These are phyloP conservation scores for Calidris pugnax DNA, from an alignment of 2,113 vertebrate species.

Conservation along the genomic window DNA sequence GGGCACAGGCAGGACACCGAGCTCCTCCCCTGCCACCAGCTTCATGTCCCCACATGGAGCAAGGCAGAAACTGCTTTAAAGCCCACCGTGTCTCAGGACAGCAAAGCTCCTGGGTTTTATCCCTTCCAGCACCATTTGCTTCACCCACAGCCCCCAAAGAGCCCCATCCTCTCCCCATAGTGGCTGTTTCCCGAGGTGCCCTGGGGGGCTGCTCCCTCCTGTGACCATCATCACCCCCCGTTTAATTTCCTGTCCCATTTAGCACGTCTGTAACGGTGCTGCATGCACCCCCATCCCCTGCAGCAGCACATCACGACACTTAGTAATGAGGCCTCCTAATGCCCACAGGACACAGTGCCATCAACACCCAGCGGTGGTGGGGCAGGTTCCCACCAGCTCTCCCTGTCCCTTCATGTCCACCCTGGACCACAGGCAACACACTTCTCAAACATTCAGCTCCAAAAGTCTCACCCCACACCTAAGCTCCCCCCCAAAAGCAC, in stretches of 20 bases:
- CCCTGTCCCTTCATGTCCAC: accelerated
- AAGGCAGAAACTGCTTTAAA: too few relatives aligned
- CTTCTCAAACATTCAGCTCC: accelerated
- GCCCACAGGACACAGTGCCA: not conserved
- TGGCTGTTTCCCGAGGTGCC: too few relatives aligned
- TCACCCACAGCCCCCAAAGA: not conserved
- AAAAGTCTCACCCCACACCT: not conserved
- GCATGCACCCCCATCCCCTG: not conserved
- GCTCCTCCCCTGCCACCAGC: too few relatives aligned
- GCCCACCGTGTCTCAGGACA: too few relatives aligned
- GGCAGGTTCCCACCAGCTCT: not conserved
- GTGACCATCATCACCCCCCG: accelerated
- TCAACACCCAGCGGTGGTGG: accelerated
- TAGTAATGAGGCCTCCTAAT: not conserved
- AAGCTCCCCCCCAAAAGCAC: too few relatives aligned
- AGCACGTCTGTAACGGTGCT: too few relatives aligned
- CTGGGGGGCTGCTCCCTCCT: not conserved
- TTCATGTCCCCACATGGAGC: accelerated
- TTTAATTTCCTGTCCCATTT: not conserved
- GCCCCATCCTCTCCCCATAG: not conserved
- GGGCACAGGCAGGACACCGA: not conserved
- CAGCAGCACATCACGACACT: not conserved
- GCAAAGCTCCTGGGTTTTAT: accelerated
- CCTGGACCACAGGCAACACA: accelerated
- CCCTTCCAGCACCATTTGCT: not conserved